phyloP scores from a whole-genome alignment of 2,797 vertebrate species.

The Sphenopsis melanotis region DNA sequence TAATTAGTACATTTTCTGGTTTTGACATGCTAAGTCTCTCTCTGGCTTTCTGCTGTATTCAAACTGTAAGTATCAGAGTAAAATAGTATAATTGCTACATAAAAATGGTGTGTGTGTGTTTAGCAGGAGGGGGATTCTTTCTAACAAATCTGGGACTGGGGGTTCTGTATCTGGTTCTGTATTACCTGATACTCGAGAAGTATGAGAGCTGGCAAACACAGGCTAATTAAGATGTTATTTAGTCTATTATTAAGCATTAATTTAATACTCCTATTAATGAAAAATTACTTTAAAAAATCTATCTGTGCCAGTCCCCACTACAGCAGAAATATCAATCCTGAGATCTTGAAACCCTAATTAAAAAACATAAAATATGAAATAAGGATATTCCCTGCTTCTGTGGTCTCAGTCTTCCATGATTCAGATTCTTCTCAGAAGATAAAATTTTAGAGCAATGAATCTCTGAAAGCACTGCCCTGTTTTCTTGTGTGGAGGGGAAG shows the following conservation, averaged over 20 bases:
- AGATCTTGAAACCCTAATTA: background rate
- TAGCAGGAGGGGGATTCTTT: background rate
- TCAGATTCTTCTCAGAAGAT: background rate
- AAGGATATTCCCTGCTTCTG: background rate
- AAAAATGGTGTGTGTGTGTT: background rate
- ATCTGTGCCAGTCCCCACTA: background rate
- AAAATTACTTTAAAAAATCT: background rate
- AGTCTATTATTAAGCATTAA: background rate
- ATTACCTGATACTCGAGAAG: background rate
- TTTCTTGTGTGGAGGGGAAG: background rate
- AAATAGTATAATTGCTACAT: background rate
- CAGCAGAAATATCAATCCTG: background rate
- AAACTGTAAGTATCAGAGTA: background rate
- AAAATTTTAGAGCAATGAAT: background rate
- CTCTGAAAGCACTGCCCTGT: background rate
- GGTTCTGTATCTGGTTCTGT: background rate
- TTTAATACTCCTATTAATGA: background rate
- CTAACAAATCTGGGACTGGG: background rate
- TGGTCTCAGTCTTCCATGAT: background rate
- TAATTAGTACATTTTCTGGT: background rate
- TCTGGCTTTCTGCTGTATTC: background rate
- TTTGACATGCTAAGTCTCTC: background rate
- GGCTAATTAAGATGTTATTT: background rate
- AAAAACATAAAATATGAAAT: background rate
- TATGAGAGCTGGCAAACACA: background rate